These are phyloP conservation scores for Triplophysa tibetana DNA, from an alignment of 2,113 vertebrate species.

Conservation along the genomic window DNA sequence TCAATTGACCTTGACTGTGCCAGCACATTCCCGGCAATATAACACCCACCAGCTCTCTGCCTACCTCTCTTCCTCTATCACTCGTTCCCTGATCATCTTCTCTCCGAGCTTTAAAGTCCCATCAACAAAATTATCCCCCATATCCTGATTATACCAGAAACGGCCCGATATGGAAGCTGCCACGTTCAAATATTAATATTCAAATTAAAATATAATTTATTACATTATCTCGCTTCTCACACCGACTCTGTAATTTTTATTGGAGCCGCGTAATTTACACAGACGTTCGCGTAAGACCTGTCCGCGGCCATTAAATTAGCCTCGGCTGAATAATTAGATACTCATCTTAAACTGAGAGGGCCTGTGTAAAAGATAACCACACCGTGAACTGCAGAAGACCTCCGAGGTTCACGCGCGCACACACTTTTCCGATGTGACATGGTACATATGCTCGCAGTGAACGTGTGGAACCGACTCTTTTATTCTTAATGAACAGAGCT, in stretches of 20 bases:
- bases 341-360: constrained; percentile 80
- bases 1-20: constrained; percentile 60
- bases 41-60: constrained; percentile 17
- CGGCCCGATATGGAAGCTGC: constrained; percentile 67
- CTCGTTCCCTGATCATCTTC: constrained; percentile 31
- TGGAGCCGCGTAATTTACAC: constrained; percentile 81
- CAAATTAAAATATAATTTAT: constrained; percentile 69
- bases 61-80: constrained; percentile 28
- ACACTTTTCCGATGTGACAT: constrained; percentile 14
- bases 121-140: constrained; percentile 66
- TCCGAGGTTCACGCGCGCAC: constrained; percentile 34
- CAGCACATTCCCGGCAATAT: constrained; percentile 35
- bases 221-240: constrained; percentile 83
- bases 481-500: constrained; percentile 36
- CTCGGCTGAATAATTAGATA: constrained; percentile 81
- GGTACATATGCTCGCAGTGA: constrained; percentile 22
- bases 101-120: constrained; percentile 61
- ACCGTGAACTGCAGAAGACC: constrained; percentile 45
- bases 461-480: background rate
- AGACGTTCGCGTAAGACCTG: constrained; percentile 75
- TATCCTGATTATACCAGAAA: constrained; percentile 67
- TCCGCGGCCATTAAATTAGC: constrained; percentile 83
- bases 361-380: constrained; percentile 54
- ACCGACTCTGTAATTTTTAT: constrained; percentile 76
- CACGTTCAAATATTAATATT: constrained; percentile 74